Evolutionary conservation across 2,113 vertebrate genomes (phyloP).

Genomic region (Campylomormyrus tamandua): DNA sequence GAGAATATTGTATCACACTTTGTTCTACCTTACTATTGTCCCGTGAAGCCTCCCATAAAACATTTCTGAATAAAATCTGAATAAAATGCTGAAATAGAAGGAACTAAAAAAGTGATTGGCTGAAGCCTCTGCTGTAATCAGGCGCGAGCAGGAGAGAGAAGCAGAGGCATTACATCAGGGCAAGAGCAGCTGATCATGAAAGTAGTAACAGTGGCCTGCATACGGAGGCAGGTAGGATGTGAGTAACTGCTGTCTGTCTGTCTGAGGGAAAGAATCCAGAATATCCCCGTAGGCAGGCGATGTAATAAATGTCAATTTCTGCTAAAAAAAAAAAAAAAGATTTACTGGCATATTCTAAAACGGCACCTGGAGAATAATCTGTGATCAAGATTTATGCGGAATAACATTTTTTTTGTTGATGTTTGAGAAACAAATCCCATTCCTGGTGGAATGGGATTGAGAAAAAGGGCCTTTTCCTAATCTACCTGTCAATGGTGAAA

Average conservation of each 20-base stretch:
- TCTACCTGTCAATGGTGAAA: not conserved
- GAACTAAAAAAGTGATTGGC: not conserved
- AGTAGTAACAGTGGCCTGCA: not conserved
- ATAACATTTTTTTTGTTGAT: not conserved
- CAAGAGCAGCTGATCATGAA: not conserved
- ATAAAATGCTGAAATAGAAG: not conserved
- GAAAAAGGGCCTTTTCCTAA: not conserved
- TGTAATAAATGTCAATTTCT: not conserved
- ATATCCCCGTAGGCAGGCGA: not conserved
- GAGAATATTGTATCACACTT: not conserved
- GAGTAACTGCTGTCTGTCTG: not conserved
- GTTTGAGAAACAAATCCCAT: not conserved
- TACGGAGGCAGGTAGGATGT: not conserved
- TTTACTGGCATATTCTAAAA: not conserved
- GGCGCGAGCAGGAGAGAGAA: not conserved
- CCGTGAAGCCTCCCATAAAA: not conserved
- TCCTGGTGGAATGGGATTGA: not conserved
- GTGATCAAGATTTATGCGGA: not conserved
- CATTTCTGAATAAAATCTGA: not conserved
- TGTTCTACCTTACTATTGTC: not conserved
- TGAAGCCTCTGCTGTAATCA: not conserved
- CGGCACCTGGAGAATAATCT: not conserved
- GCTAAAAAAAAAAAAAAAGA: not conserved
- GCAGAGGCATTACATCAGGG: not conserved
- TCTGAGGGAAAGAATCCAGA: not conserved